These are phyloP conservation scores for Rhineura floridana DNA, from an alignment of 2,113 vertebrate genomes.

Conservation along the genomic window DNA sequence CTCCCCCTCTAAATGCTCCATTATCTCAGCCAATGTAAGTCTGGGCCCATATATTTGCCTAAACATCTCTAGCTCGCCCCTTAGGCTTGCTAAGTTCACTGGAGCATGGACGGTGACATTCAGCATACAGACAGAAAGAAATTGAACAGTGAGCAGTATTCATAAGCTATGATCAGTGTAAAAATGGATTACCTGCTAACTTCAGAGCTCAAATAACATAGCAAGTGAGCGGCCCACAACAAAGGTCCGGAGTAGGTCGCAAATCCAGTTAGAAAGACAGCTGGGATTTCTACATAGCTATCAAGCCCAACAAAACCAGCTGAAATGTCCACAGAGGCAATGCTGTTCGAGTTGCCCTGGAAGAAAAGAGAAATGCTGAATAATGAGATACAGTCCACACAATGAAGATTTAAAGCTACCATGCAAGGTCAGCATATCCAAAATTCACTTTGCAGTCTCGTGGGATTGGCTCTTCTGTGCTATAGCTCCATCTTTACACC, in stretches of 20 bases:
- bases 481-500: too few species aligned
- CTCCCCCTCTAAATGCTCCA: background rate
- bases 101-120: background rate
- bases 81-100: background rate
- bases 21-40: background rate
- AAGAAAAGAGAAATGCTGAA: conserved; percentile 15
- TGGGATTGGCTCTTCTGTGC: too few species aligned
- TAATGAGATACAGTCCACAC: background rate
- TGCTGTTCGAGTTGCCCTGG: conserved; percentile 97
- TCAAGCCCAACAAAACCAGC: conserved; percentile 93
- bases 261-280: conserved; percentile 87
- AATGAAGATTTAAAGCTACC: background rate
- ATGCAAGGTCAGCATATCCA: too few species aligned
- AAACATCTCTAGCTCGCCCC: background rate
- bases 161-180: background rate
- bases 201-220: conserved; percentile 88
- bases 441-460: too few species aligned
- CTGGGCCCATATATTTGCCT: background rate
- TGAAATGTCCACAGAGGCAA: conserved; percentile 91
- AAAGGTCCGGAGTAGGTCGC: conserved; percentile 89
- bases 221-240: conserved; percentile 91
- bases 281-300: conserved; percentile 86
- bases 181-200: conserved; percentile 77
- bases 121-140: too few species aligned
- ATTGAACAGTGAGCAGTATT: background rate